A percentile compares a stretch with the other conserved stretches of the same genome.
phyloP scores from a whole-genome alignment of 1,140 invertebrate species.

The Drepana arcuata region DNA sequence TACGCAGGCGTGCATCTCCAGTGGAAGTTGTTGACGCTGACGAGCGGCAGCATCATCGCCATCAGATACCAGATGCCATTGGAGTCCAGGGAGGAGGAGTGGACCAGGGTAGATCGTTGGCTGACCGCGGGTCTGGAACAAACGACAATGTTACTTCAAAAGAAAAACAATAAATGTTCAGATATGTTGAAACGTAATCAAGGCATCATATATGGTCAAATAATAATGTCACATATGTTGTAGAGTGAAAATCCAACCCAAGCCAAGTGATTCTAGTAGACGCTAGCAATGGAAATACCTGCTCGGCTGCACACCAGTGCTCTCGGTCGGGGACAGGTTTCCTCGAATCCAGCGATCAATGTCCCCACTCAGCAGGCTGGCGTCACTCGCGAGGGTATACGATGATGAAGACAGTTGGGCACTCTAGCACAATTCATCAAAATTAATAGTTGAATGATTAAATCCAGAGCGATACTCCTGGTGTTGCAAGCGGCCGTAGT shows the following conservation, averaged over 20 bases:
- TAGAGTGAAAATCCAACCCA: too few species aligned
- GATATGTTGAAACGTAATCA: too few species aligned
- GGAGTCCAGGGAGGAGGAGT: background rate
- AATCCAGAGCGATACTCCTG: too few species aligned
- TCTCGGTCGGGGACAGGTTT: constrained; percentile 7
- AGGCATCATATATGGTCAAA: too few species aligned
- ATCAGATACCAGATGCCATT: constrained; percentile 28
- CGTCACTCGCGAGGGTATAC: constrained; percentile 19
- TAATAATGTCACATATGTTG: too few species aligned
- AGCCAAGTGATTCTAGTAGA: too few species aligned
- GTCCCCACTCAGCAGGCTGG: constrained; percentile 28
- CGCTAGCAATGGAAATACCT: too few species aligned
- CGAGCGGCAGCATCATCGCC: constrained; percentile 30
- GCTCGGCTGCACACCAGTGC: constrained; percentile 21
- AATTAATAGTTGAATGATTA: too few species aligned
- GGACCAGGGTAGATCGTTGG: constrained; percentile 22
- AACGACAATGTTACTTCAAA: too few species aligned
- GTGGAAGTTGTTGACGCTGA: constrained; percentile 17
- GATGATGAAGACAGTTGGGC: constrained; percentile 9
- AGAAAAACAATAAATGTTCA: too few species aligned
- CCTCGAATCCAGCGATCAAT: constrained; percentile 31
- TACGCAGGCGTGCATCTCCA: constrained; percentile 39
- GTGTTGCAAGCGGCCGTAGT: too few species aligned
- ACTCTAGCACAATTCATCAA: background rate
- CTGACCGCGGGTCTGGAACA: constrained; percentile 11